Evolutionary conservation across 2,113 vertebrate genomes (phyloP).

Genomic region (Saccopteryx leptura): DNA sequence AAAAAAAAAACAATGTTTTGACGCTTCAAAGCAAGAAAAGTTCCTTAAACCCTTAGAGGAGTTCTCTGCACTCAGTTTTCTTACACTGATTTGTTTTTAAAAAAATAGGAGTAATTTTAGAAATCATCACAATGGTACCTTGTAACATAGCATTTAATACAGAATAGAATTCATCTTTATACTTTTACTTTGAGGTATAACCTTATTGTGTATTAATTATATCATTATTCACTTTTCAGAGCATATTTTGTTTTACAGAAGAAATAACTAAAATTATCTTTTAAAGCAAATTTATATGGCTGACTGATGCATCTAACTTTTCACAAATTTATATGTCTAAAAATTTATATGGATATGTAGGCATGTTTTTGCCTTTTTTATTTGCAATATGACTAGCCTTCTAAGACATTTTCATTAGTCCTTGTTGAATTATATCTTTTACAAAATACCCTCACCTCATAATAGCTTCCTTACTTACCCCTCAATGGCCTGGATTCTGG

Average conservation of each 20-base stretch:
- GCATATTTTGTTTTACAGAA: not conserved
- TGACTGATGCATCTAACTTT: not conserved
- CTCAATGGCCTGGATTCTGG: not conserved
- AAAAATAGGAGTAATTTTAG: not conserved
- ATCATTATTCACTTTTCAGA: not conserved
- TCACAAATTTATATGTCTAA: not conserved
- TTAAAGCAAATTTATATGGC: not conserved
- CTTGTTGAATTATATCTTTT: not conserved
- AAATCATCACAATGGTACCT: not conserved
- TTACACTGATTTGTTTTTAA: not conserved
- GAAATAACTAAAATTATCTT: not conserved
- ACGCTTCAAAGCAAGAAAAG: slow-evolving; percentile 17
- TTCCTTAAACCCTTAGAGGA: not conserved
- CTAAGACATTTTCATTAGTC: not conserved
- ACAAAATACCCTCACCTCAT: not conserved
- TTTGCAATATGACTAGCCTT: not conserved
- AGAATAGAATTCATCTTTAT: not conserved
- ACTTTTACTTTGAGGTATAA: not conserved
- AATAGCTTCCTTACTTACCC: not conserved
- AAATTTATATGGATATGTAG: not conserved
- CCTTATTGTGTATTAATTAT: not conserved
- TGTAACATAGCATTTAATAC: not conserved
- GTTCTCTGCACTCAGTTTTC: not conserved
- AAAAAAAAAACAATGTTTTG: not conserved
- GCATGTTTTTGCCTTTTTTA: not conserved